phyloP scores from a whole-genome alignment of 2,888 invertebrate species.

The Zaprionus bogoriensis region DNA sequence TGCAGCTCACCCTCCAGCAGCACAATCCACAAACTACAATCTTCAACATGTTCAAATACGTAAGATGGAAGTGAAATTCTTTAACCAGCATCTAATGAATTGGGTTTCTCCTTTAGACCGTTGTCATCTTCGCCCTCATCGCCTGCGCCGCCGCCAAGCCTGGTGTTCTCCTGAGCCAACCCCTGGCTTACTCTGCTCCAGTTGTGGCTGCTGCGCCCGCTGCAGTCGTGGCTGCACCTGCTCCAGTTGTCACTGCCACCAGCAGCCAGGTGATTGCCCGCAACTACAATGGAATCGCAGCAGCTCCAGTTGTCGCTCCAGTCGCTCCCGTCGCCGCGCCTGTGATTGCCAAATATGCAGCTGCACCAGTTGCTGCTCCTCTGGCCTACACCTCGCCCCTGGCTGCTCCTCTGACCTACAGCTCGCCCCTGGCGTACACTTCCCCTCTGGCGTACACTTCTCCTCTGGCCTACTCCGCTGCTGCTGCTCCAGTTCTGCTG shows the following conservation, averaged over 20 bases:
- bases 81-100: background rate
- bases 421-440: background rate
- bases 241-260: constrained; percentile 62
- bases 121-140: constrained; percentile 63
- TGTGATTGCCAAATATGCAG: constrained; percentile 30
- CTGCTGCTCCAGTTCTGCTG: background rate
- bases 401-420: constrained; percentile 26
- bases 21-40: constrained; percentile 17
- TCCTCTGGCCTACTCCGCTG: constrained; percentile 31
- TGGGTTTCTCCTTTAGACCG: constrained; percentile 30
- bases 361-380: constrained; percentile 43
- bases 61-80: constrained; percentile 37
- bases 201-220: constrained; percentile 52
- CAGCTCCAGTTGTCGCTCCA: constrained; percentile 61
- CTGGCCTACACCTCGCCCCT: constrained; percentile 29
- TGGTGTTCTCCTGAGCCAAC: constrained; percentile 33
- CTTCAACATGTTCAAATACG: constrained; percentile 67
- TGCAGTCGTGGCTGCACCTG: constrained; percentile 58
- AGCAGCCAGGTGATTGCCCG: constrained; percentile 72
- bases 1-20: constrained; percentile 25
- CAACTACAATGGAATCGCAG: constrained; percentile 69
- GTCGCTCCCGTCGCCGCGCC: constrained; percentile 50
- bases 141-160: constrained; percentile 65
- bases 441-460: constrained; percentile 20
- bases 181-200: constrained; percentile 40